Conservation (phyloP, 92 coral and sea anemone genomes). For the Siderastrea siderea region DNA sequence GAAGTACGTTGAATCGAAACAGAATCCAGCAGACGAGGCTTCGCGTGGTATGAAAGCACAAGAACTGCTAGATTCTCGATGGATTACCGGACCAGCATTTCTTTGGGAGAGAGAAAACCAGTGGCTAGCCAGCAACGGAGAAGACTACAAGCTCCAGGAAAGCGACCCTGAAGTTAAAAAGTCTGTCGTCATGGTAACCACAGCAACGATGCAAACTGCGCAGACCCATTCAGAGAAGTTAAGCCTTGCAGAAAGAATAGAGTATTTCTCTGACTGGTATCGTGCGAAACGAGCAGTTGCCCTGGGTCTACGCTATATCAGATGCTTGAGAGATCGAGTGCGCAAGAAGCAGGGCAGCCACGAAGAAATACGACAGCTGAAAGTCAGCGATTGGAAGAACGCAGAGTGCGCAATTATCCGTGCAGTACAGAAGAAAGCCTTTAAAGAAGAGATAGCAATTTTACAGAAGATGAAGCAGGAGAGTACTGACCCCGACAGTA, state of each 20-base stretch:
- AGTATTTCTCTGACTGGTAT: conserved; percentile 55
- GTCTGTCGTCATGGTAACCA: conserved; percentile 28
- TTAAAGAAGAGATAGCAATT: conserved; percentile 6
- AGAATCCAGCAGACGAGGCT: conserved; percentile 43
- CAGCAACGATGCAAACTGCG: not conserved
- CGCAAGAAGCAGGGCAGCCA: not conserved
- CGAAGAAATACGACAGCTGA: not conserved
- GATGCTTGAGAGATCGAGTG: conserved; percentile 1
- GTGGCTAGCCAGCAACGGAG: not conserved
- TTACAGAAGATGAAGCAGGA: conserved; percentile 1
- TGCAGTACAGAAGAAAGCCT: conserved; percentile 8
- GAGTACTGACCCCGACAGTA: not conserved
- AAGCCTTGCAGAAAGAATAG: conserved; percentile 25
- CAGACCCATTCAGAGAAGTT: conserved; percentile 19
- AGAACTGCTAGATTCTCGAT: conserved; percentile 36
- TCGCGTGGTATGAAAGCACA: conserved; percentile 32
- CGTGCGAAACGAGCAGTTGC: conserved; percentile 61
- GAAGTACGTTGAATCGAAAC: conserved; percentile 22
- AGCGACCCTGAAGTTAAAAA: conserved; percentile 52
- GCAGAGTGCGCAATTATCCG: conserved; percentile 33
- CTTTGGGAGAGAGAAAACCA: conserved; percentile 42
- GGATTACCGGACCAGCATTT: conserved; percentile 30
- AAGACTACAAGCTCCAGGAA: not conserved
- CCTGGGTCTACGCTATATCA: conserved; percentile 24
- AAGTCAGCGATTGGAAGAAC: conserved; percentile 21